A percentile compares a stretch with the other conserved stretches of the same genome.
phyloP scores from a whole-genome alignment of 53 echinoderm and acorn worm species.

The Paelopatides confundens region DNA sequence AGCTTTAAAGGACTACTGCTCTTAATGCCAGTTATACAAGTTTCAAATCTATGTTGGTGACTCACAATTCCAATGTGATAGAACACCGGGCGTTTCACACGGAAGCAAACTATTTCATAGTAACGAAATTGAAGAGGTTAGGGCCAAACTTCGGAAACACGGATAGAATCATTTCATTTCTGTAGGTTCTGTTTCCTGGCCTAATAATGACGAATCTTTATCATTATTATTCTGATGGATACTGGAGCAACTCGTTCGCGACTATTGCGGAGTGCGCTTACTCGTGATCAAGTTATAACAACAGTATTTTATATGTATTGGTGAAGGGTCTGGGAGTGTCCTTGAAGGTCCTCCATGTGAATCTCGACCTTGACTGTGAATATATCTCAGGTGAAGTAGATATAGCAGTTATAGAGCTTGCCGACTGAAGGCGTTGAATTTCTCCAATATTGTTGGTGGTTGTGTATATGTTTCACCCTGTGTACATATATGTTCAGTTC shows the following conservation, averaged over 20 bases:
- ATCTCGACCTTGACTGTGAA: slow-evolving; percentile 51
- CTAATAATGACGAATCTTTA: slow-evolving; percentile 53
- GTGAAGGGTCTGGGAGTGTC: slow-evolving; percentile 52
- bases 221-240: not conserved
- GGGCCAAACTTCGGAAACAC: not conserved
- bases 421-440: slow-evolving; percentile 63
- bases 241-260: slow-evolving; percentile 54
- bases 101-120: too few species aligned
- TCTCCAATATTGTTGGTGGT: slow-evolving; percentile 62
- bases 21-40: too few species aligned
- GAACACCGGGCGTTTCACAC: too few species aligned
- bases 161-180: not conserved
- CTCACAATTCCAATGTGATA: too few species aligned
- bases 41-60: too few species aligned
- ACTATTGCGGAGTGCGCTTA: slow-evolving; percentile 32
- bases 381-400: slow-evolving; percentile 38
- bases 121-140: not conserved
- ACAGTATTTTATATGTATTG: slow-evolving; percentile 39
- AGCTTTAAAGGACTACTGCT: too few species aligned
- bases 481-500: not conserved
- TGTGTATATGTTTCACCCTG: slow-evolving; percentile 41
- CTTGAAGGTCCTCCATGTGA: slow-evolving; percentile 41
- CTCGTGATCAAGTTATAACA: slow-evolving; percentile 39
- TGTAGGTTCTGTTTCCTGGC: not conserved
- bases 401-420: slow-evolving; percentile 57